Base-by-base conservation (phyloP, 2,113 vertebrate species). In the Tragelaphus imberbis region DNA sequence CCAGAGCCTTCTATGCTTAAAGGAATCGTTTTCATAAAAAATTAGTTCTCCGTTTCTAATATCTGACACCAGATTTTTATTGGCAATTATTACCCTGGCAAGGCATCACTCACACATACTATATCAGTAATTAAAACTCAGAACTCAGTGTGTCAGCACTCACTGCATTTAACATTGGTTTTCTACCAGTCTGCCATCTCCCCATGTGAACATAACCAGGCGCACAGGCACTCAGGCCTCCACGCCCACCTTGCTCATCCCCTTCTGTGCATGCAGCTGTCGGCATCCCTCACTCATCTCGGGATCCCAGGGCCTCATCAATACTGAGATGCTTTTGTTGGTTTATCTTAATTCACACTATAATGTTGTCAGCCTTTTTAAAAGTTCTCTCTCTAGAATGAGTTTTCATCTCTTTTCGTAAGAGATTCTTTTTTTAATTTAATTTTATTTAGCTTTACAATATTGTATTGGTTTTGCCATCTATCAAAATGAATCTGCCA, bases 191-290 rank as follows among this genome's bases (percentile, higher is more conserved):
- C 58, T 88, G 90, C 81, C 59, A n/a, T 94, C 51, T 84, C 65
- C 59, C 65, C 47, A 0, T 47, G 47, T 2, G 7, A 68, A 58
- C 51, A 13, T 25, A 19, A 84, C 65, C 44, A 88, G 49, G 92
- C 53, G 12, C 68, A 79, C 47, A 96, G 89, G 87, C n/a, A n/a
- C 49, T 13, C 40, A 21, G 91, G 85, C 53, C 84, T 94, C 88
- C 56, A 90, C 4, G 3, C 49, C 40, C 77, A 88, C 75, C 82
- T 21, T 28, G 30, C 65, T 28, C 77, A 53, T 17, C 44, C 55
- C 90, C 88, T 86, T 93, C 95, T 98, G 95, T 71, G 75, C 90
- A 11, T 5, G 25, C 81, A 97, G 90, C 95, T 95, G 94, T 59
- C 56, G n/a, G 75, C 33, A 28, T 89, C 90, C 47, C 40, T 47